Evolutionary conservation across 2,113 vertebrate species (phyloP), one percentile per base, ranked within the genome.

Genomic region (Geococcyx californianus): DNA sequence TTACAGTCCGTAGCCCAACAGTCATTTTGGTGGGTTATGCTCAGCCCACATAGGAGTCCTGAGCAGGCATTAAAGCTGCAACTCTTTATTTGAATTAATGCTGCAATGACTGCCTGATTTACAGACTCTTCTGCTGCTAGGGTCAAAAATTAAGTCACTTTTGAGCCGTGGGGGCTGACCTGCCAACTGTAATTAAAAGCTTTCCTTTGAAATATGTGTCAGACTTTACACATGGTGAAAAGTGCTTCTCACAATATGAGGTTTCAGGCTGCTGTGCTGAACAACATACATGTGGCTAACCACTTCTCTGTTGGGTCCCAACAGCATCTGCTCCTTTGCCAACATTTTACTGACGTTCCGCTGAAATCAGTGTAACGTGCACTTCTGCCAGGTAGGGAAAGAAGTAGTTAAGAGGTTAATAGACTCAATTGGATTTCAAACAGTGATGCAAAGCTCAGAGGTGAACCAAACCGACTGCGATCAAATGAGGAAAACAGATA

Each of bases 201-300:
- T 92, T 92, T 96, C 94, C 89, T 96, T 96, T 96, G 92, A 97
- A 96, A 96, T 95, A 95, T 11, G 93, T 93, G 86, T 96, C 95
- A 96, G 88, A 95, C 83, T 96, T 96, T 94, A 89, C 88, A 89
- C 88, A 95, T 62, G 76, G 79, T 68, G 90, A 90, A 83, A 96
- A 97, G 88, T 82, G 80, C 80, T 92, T 96, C 93, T 93, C 79
- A 90, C 86, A 90, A 87, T 89, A 86, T 84, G 94, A 96, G 85
- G 88, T 96, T 93, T 97, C 94, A 96, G 90, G 83, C 73, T 84
- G 60, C 60, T 78, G 82, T 24, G 0, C 73, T 68, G 92, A 90
- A 69, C 93, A 94, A 54, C 86, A 68, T 95, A 82, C 60, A 87
- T 92, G 92, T 5, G 80, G 94, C 93, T 96, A 96, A 97, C 94